Base-by-base conservation (phyloP, 2,113 vertebrate species). In the Stigmatopora argus region DNA sequence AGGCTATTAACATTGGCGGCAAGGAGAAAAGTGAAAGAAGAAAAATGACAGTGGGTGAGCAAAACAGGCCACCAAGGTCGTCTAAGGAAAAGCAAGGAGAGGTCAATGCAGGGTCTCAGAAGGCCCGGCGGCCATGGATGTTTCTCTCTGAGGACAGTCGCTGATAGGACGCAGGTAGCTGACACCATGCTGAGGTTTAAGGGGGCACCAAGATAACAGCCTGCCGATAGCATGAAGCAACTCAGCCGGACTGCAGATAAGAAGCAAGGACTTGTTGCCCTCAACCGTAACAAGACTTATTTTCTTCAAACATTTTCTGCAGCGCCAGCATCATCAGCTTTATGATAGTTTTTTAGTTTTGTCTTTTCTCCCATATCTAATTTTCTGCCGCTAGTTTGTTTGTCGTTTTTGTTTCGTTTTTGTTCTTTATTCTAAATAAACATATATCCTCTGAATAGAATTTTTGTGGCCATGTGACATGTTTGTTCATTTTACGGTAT, bases 211-310 rank as follows among this genome's bases (percentile, higher is more conserved):
- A 84, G 89, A 89, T 90, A 89, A 89, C 83, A 71, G 70, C 73
- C 72, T 60, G 80, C 83, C 78, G 80, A 90, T 88, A 84, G 85
- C 74, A 82, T 76, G 74, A 77, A 74, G 65, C 73, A 77, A 77
- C 79, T 85, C 79, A 82, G 82, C 83, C 79, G 79, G 84, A 77
- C 82, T 77, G 62, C 77, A 83, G 86, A 89, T 89, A 89, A 89
- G 83, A 86, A 65, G 77, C 84, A 85, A 88, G 79, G 83, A 86
- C 87, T 88, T 86, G 73, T 86, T 85, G 83, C 83, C 85, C 79
- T 83, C 68, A 23, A 84, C 74, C 75, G 64, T 31, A 79, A 82
- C 84, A 89, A 72, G 55, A 78, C 74, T 70, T 75, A 56, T 78
- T 21, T 63, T 26, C 55, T 59, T 41, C 14, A 14, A 15, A 55